phyloP scores from a whole-genome alignment of 1,140 invertebrate species.

The Polypedilum pembai region DNA sequence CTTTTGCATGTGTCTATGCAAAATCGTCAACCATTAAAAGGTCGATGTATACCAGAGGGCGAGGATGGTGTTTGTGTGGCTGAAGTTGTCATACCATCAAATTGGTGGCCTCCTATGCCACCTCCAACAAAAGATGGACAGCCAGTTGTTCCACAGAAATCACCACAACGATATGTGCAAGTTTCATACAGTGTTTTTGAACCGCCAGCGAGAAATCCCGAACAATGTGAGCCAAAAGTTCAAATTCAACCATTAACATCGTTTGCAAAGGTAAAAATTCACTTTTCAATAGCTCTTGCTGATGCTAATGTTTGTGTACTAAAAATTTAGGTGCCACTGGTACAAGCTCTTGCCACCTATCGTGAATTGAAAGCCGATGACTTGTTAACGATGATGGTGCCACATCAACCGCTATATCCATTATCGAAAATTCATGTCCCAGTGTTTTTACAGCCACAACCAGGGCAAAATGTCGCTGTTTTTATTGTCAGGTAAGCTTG shows the following conservation, averaged over 20 bases:
- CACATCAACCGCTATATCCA: slow-evolving; percentile 76
- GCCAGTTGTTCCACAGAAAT: slow-evolving; percentile 52
- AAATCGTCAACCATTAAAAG: slow-evolving; percentile 54
- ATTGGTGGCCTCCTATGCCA: slow-evolving; percentile 66
- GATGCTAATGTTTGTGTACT: no score
- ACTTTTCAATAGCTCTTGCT: no score
- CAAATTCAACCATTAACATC: slow-evolving; percentile 58
- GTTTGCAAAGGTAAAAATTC: slow-evolving; percentile 37
- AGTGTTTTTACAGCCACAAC: slow-evolving; percentile 66
- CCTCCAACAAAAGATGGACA: slow-evolving; percentile 52
- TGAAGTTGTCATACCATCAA: slow-evolving; percentile 65
- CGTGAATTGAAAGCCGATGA: slow-evolving; percentile 73
- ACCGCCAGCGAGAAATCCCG: slow-evolving; percentile 56
- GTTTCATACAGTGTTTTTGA: slow-evolving; percentile 77
- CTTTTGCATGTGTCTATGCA: slow-evolving; percentile 62
- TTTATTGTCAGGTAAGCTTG: slow-evolving; percentile 75
- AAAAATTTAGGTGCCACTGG: slow-evolving; percentile 53
- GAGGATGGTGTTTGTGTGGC: slow-evolving; percentile 85
- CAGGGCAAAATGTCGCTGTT: slow-evolving; percentile 57
- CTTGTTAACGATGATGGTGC: slow-evolving; percentile 72
- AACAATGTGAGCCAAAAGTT: slow-evolving; percentile 62
- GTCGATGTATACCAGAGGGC: slow-evolving; percentile 78
- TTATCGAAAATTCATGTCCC: slow-evolving; percentile 80
- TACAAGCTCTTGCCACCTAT: slow-evolving; percentile 67
- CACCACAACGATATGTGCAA: slow-evolving; percentile 60